Evolutionary conservation across 2,797 vertebrate species (phyloP), one percentile per base, ranked within the genome.

Genomic region (Acrocephalus scirpaceus): DNA sequence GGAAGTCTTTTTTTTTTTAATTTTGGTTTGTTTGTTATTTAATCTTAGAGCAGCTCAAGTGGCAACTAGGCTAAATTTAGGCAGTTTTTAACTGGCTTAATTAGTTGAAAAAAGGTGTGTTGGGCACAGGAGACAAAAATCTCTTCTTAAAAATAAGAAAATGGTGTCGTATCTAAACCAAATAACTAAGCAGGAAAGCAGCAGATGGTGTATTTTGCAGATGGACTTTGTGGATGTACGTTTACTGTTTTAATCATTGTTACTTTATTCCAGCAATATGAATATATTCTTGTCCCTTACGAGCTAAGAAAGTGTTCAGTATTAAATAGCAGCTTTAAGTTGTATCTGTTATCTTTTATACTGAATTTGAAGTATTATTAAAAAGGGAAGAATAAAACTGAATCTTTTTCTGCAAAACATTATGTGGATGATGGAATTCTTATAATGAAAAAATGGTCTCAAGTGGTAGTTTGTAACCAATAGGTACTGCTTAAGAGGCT

Each of bases 71-170:
- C 7, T 71, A 50, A 65, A 53, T 65, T 67, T 57, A 75, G n/a
- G 5, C 51, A 69, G 18, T 51, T 70, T 91, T 89, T 44, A 76
- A 45, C 16, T 77, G 16, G 20, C 50, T 71, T 77, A 62, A 34
- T 70, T 70, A 61, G 5, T 44, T 88, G 23, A 67, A 78, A 42
- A 86, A 65, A 45, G 3, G 3, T 30, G 3, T 30, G 10, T 53
- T 0, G 0, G 23, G 25, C 8, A 19, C 13, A 48, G 18, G 16
- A 60, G 16, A 22, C 16, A 64, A 73, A 56, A 71, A 15, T 17
- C 1, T 40, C 51, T 20, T 27, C 60, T 81, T 38, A 13, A 78
- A 69, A 75, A 14, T 4, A 16, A 14, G 58, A 65, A 76, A 79
- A 32, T 10, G 16, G 8, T 21, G 5, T 40, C 27, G 9, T 47